phyloP scores from a whole-genome alignment of 2,888 invertebrate genomes.

The Scotopteryx bipunctaria region DNA sequence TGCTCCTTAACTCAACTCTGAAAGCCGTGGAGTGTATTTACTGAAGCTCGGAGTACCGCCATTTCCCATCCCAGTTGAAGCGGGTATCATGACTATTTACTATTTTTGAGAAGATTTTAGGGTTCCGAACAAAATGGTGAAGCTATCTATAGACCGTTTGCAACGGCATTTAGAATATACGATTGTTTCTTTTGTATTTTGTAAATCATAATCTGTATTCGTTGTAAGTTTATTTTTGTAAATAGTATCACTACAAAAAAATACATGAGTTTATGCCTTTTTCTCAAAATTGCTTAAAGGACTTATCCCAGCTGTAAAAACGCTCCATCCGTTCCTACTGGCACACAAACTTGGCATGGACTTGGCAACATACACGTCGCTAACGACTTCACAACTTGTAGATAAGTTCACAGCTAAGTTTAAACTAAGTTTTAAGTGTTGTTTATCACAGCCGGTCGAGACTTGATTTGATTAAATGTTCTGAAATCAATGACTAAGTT shows the following conservation, averaged over 20 bases:
- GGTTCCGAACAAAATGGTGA: neutral
- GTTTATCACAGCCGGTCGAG: slow-evolving; percentile 10
- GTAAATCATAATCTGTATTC: no score
- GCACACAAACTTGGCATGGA: no score
- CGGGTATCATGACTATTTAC: slow-evolving; percentile 2
- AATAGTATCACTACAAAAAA: no score
- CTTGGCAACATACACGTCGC: slow-evolving; percentile 1
- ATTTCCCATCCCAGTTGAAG: slow-evolving; percentile 10
- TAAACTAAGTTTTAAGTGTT: slow-evolving; percentile 17
- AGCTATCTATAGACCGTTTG: no score
- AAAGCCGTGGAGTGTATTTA: slow-evolving; percentile 17
- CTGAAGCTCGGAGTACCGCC: slow-evolving; percentile 12
- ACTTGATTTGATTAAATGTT: slow-evolving; percentile 12
- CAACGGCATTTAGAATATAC: no score
- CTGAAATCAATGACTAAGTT: neutral
- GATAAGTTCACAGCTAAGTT: slow-evolving; percentile 5
- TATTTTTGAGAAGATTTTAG: slow-evolving; percentile 3
- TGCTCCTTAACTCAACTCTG: slow-evolving; percentile 9
- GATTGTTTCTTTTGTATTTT: no score
- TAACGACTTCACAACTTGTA: slow-evolving; percentile 21
- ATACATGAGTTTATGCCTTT: no score
- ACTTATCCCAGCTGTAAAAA: no score
- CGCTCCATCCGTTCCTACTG: no score
- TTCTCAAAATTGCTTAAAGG: no score
- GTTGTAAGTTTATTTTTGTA: no score